phyloP scores from a whole-genome alignment of 1,140 invertebrate species.

The Cheumatopsyche charites region DNA sequence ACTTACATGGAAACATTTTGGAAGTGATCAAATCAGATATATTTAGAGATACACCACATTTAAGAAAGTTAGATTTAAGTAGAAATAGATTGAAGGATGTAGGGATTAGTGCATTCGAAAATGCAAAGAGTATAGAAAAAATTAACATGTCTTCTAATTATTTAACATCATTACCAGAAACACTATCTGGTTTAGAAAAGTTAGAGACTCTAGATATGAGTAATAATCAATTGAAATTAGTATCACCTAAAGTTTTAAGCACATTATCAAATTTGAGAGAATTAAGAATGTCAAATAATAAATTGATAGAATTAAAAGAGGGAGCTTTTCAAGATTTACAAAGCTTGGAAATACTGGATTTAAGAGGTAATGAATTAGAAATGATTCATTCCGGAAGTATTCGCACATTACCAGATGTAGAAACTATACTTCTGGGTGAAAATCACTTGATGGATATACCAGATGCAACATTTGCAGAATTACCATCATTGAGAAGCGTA shows the following conservation, averaged over 20 bases:
- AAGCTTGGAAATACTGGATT: conserved; percentile 73
- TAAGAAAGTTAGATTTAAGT: conserved; percentile 76
- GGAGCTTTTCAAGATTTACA: conserved; percentile 75
- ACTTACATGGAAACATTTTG: conserved; percentile 77
- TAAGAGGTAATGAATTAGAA: conserved; percentile 82
- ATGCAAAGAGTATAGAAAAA: conserved; percentile 71
- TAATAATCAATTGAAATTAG: conserved; percentile 76
- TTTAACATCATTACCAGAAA: conserved; percentile 72
- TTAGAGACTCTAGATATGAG: conserved; percentile 77
- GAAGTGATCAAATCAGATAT: conserved; percentile 71
- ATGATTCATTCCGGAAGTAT: conserved; percentile 79
- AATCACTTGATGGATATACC: conserved; percentile 76
- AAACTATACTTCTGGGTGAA: conserved; percentile 76
- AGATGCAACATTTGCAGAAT: conserved; percentile 75
- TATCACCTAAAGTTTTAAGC: conserved; percentile 71
- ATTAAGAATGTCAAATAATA: conserved; percentile 75
- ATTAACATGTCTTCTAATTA: conserved; percentile 81
- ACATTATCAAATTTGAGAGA: conserved; percentile 70
- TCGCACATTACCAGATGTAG: conserved; percentile 74
- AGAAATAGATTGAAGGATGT: conserved; percentile 77
- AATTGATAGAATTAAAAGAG: conserved; percentile 72
- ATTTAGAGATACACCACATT: conserved; percentile 68
- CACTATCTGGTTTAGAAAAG: conserved; percentile 70
- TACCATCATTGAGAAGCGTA: conserved; percentile 74
- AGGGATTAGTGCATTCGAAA: conserved; percentile 67